A percentile compares a stretch with the other conserved stretches of the same genome.
phyloP scores from a whole-genome alignment of 2,797 vertebrate genomes.

The Pogonophryne albipinna region DNA sequence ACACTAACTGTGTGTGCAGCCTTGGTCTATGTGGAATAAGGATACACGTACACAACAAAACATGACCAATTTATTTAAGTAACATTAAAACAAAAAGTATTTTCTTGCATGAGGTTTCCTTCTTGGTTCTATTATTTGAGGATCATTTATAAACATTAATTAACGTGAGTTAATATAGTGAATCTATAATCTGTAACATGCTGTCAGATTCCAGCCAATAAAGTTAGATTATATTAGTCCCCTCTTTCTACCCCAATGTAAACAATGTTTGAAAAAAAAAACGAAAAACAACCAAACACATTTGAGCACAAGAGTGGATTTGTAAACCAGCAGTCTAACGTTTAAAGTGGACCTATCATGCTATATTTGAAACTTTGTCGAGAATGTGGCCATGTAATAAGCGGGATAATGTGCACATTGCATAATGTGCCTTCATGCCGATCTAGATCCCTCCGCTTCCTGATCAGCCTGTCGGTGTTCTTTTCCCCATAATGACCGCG shows the following conservation, averaged over 20 bases:
- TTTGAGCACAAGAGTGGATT: neutral
- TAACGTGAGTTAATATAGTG: too few relatives aligned
- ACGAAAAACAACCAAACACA: too few relatives aligned
- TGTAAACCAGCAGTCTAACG: neutral
- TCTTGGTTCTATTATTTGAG: neutral
- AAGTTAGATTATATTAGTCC: neutral
- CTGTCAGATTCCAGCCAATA: neutral
- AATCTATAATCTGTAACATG: neutral
- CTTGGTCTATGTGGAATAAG: neutral
- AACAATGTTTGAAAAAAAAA: neutral
- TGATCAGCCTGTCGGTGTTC: too few relatives aligned
- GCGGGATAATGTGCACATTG: too few relatives aligned
- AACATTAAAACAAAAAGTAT: neutral
- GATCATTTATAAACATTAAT: too few relatives aligned
- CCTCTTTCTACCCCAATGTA: neutral
- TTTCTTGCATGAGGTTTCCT: neutral
- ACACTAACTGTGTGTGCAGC: neutral
- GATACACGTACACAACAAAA: neutral
- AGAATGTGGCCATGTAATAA: too few relatives aligned
- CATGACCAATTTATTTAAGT: neutral
- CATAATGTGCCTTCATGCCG: too few relatives aligned
- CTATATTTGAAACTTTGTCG: too few relatives aligned
- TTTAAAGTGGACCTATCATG: too few relatives aligned
- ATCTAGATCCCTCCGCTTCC: too few relatives aligned
- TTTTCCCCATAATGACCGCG: too few relatives aligned